Evolutionary conservation across 2,888 invertebrate genomes (phyloP).

Genomic region (Nesidiocoris tenuis): DNA sequence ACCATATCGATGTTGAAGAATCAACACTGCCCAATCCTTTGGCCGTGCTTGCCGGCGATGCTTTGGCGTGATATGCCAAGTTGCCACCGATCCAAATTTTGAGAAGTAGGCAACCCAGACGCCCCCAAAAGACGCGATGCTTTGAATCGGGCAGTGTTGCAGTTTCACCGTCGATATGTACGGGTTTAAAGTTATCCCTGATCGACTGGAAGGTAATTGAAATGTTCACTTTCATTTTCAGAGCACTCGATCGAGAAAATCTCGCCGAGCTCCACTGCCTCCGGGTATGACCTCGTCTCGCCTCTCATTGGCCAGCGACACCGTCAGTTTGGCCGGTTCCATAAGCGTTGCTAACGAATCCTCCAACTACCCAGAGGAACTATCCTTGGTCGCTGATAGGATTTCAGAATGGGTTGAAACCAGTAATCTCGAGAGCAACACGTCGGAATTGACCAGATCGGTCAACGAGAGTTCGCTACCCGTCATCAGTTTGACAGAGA

Average conservation of each 20-base stretch:
- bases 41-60: too few species aligned
- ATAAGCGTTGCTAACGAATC: constrained; percentile 1
- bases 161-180: too few species aligned
- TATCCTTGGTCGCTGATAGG: constrained; percentile 17
- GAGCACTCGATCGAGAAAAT: constrained; percentile 51
- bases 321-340: constrained; percentile 6
- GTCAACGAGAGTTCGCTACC: background rate
- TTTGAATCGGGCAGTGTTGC: too few species aligned
- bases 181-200: too few species aligned
- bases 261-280: constrained; percentile 54
- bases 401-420: constrained; percentile 29
- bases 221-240: constrained; percentile 36
- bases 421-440: constrained; percentile 7
- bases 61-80: too few species aligned
- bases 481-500: background rate
- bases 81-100: too few species aligned
- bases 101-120: too few species aligned
- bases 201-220: too few species aligned
- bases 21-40: too few species aligned
- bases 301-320: constrained; percentile 32
- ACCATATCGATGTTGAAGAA: too few species aligned
- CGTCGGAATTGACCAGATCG: background rate
- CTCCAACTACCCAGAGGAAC: constrained; percentile 15
- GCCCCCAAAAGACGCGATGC: too few species aligned
- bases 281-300: constrained; percentile 49